Conservation (phyloP, 2,888 invertebrate species). For the Rotaria magnacalcarata region DNA sequence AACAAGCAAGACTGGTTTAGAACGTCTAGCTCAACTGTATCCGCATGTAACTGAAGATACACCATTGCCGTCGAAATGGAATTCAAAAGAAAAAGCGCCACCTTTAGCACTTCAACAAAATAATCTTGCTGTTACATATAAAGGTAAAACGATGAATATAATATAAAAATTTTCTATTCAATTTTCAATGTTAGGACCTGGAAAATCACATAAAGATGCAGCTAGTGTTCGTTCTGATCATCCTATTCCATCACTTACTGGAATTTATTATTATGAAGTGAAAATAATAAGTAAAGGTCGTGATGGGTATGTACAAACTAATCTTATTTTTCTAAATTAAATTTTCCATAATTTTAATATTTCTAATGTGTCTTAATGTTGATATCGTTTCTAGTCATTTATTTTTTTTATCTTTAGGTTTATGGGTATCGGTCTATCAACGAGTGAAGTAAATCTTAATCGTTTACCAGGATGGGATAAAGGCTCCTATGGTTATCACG, state of each 20-base stretch:
- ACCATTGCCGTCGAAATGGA: constrained; percentile 31
- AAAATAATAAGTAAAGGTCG: constrained; percentile 95
- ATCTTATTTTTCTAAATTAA: background rate
- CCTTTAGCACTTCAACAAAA: background rate
- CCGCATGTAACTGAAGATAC: constrained; percentile 25
- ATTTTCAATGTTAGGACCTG: constrained; percentile 31
- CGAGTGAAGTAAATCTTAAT: constrained; percentile 92
- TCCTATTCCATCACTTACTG: constrained; percentile 91
- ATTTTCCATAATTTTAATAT: no score
- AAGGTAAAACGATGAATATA: background rate
- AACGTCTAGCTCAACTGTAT: constrained; percentile 25
- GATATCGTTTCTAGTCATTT: background rate
- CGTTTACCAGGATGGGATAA: constrained; percentile 98
- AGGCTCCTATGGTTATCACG: constrained; percentile 97
- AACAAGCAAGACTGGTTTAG: background rate
- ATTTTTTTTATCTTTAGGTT: constrained; percentile 61
- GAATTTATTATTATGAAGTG: constrained; percentile 97
- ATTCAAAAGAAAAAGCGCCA: constrained; percentile 3
- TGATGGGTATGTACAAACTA: constrained; percentile 67
- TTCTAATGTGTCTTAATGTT: no score
- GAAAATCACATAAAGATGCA: constrained; percentile 71
- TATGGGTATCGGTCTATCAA: constrained; percentile 96
- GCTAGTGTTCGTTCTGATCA: constrained; percentile 93
- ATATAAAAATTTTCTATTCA: background rate
- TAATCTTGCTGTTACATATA: constrained; percentile 25